These are phyloP conservation scores for Eupleurogrammus muticus DNA, from an alignment of 2,797 vertebrate species.

Conservation along the genomic window DNA sequence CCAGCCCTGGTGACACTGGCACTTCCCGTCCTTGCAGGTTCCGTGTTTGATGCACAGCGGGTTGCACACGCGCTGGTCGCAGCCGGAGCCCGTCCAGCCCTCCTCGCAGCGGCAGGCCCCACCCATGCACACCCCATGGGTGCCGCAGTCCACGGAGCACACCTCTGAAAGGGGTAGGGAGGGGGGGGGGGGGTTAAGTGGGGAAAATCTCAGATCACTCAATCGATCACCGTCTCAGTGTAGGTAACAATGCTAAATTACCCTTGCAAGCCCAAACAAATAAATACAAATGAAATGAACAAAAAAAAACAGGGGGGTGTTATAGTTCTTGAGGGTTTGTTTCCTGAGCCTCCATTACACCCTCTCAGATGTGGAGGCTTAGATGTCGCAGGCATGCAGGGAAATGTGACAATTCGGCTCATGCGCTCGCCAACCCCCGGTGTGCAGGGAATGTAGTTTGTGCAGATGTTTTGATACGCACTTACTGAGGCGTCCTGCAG, in stretches of 20 bases:
- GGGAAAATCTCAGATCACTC: background rate
- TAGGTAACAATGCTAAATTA: conserved; percentile 19
- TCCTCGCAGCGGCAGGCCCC: conserved; percentile 98
- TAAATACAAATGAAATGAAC: background rate
- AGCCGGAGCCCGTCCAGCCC: conserved; percentile 96
- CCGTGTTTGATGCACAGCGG: conserved; percentile 98
- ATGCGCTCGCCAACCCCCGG: conserved; percentile 52
- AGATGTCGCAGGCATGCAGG: conserved; percentile 59
- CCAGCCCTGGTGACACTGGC: conserved; percentile 99
- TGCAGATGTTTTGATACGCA: conserved; percentile 71
- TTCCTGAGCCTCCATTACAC: conserved; percentile 50
- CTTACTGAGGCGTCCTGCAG: conserved; percentile 65
- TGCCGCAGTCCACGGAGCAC: conserved; percentile 98
- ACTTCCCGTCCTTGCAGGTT: conserved; percentile 99
- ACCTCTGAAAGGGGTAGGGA: conserved; percentile 87
- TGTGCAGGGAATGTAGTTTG: conserved; percentile 50
- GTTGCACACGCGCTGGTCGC: conserved; percentile 98
- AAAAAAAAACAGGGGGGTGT: conserved; percentile 50
- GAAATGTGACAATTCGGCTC: conserved; percentile 64
- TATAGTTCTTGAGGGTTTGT: conserved; percentile 43
- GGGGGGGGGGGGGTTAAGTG: background rate
- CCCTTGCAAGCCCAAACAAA: conserved; percentile 4
- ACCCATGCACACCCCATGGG: conserved; percentile 97
- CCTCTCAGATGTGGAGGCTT: conserved; percentile 44
- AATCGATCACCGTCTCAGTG: conserved; percentile 1